Percentiles rank a stretch among this genome's conserved stretches.
These are phyloP conservation scores for Campoletis sonorensis DNA, from an alignment of 1,140 invertebrate species.

Conservation along the genomic window DNA sequence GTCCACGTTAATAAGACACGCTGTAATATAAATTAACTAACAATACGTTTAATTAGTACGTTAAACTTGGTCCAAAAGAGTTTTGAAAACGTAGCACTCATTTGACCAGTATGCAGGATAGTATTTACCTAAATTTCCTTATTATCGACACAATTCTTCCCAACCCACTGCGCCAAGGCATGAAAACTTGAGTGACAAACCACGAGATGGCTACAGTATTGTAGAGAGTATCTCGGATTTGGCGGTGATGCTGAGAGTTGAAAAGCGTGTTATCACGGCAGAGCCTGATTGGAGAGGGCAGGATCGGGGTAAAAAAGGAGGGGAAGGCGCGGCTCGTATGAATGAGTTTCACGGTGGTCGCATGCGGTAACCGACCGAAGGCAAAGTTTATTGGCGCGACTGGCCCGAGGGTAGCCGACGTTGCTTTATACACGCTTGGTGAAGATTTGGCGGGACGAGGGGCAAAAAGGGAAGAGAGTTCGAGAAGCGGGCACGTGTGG, in stretches of 20 bases:
- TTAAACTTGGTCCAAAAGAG: too few relatives aligned
- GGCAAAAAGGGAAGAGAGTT: conserved; percentile 42
- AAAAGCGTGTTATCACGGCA: neutral
- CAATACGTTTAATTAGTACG: too few relatives aligned
- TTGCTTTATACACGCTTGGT: neutral
- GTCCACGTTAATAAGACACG: too few relatives aligned
- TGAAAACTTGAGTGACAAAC: too few relatives aligned
- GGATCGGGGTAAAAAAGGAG: conserved; percentile 45
- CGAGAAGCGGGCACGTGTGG: conserved; percentile 73
- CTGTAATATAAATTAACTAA: too few relatives aligned
- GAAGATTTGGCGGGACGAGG: conserved; percentile 59
- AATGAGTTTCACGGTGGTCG: conserved; percentile 76
- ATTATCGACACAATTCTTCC: too few relatives aligned
- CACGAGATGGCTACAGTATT: too few relatives aligned
- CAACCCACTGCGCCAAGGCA: too few relatives aligned
- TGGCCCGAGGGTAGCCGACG: neutral
- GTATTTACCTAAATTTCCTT: too few relatives aligned
- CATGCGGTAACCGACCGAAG: conserved; percentile 76
- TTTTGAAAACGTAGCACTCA: too few relatives aligned
- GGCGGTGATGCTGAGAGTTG: neutral
- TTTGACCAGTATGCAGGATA: too few relatives aligned
- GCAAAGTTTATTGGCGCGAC: conserved; percentile 73
- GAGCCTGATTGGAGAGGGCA: neutral
- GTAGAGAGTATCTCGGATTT: too few relatives aligned
- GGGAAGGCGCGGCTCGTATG: conserved; percentile 72